Base-by-base conservation (phyloP, 2,888 invertebrate genomes). In the Amphipyra tragopoginis region DNA sequence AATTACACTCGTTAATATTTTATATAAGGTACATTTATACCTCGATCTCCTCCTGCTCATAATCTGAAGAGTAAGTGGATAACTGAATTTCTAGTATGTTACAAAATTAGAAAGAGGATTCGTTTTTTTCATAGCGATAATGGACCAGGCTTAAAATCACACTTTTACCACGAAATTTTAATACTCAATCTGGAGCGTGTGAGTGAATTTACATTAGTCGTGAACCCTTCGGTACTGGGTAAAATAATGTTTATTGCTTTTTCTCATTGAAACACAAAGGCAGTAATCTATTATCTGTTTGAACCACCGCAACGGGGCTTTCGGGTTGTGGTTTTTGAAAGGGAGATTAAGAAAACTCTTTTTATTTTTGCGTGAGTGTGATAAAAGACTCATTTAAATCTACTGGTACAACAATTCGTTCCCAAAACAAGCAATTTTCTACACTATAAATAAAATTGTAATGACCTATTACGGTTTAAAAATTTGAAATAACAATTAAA, bases 181-280 rank as follows among this genome's bases (percentile, higher is more conserved):
- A 47, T 47, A 56, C 13, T 44, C 21, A 53, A 56, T 40, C 45
- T 42, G 43, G 36, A 57, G n/a, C 33, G 33, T 66, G 60, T 50
- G 49, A 66, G 47, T 57, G 45, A 57, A 66, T 61, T 54, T 39
- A 60, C 34, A 60, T 56, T 52, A 66, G 56, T 47, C 47, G 53
- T 36, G 13, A 57, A 48, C 55, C 55, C 45, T 72, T 72, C 36
- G 42, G 51, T 47, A 33, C 72, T 72, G 21, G 40, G 48, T 34
- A 50, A 68, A 55, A 54, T 65, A 69, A 54, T 71, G 50, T 65
- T 68, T 71, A 57, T 71, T 64, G 71, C 50, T 56, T 57, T 62
- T 50, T 26, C 39, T 51, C 39, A 50, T 56, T 72, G 54, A 72
- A 69, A 65, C 33, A 65, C 14, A 10, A 5, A 3, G 55, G n/a